A percentile compares a stretch with the other conserved stretches of the same genome.
Conservation (phyloP, 2,888 invertebrate species). For the Heliconius charithonia region DNA sequence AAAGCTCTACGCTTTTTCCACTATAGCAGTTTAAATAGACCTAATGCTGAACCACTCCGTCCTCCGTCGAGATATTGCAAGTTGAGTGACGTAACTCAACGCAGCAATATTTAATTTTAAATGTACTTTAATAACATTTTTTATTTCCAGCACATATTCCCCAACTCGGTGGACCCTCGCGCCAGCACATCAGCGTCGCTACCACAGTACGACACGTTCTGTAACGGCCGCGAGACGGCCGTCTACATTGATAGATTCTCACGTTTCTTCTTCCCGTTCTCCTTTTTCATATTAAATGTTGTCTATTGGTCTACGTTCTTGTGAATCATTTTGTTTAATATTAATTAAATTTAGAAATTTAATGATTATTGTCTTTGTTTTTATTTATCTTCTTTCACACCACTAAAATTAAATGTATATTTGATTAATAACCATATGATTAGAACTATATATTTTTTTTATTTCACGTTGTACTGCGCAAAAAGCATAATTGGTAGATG, state of each 20-base stretch:
- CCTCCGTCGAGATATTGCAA: too few species aligned
- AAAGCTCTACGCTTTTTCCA: too few species aligned
- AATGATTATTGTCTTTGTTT: not conserved
- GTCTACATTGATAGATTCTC: conserved; percentile 94
- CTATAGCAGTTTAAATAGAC: too few species aligned
- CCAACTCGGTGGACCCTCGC: conserved; percentile 75
- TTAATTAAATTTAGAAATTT: not conserved
- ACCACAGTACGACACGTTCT: conserved; percentile 93
- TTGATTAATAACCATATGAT: too few species aligned
- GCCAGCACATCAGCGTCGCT: conserved; percentile 87
- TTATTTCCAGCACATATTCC: conserved; percentile 73
- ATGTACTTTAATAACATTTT: not conserved
- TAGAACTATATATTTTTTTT: too few species aligned
- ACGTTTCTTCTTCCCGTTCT: conserved; percentile 94
- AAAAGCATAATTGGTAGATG: too few species aligned
- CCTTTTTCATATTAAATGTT: conserved; percentile 94
- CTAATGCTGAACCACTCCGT: too few species aligned
- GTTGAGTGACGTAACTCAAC: not conserved
- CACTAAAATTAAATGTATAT: not conserved
- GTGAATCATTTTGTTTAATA: conserved; percentile 52
- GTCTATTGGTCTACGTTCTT: conserved; percentile 94
- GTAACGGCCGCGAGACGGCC: conserved; percentile 90
- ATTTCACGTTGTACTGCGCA: too few species aligned
- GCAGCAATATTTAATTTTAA: not conserved
- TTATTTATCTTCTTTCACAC: not conserved